These are phyloP conservation scores for Chrysolina americana DNA, from an alignment of 2,888 invertebrate species.

Conservation along the genomic window DNA sequence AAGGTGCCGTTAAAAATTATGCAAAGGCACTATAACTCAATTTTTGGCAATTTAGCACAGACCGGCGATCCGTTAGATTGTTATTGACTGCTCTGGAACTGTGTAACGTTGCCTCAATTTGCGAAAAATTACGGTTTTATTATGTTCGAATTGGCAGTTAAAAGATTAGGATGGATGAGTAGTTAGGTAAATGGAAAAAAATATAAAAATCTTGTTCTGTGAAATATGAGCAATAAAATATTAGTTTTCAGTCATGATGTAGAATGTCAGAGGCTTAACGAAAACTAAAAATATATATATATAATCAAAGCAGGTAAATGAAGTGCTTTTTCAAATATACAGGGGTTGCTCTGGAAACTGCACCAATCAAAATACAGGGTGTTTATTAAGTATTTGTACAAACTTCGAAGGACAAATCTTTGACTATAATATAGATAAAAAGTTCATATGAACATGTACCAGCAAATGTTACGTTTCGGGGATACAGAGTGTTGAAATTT, in stretches of 20 bases:
- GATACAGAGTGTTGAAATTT: no score
- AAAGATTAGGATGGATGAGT: not conserved
- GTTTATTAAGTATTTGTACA: no score
- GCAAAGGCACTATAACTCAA: slow-evolving; percentile 19
- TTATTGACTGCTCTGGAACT: slow-evolving; percentile 5
- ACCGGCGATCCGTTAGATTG: slow-evolving; percentile 8
- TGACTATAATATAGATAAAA: no score
- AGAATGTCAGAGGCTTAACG: no score
- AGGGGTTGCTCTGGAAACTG: no score
- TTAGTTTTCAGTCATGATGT: not conserved
- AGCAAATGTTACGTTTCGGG: no score
- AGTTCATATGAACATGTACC: no score
- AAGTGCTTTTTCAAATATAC: no score
- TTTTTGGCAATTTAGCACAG: slow-evolving; percentile 24
- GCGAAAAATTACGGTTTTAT: slow-evolving; percentile 26
- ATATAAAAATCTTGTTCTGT: not conserved
- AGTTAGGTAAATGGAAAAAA: slow-evolving; percentile 11
- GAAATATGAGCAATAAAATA: not conserved
- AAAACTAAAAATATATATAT: not conserved
- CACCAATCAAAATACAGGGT: no score
- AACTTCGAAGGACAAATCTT: no score
- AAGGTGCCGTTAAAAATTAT: slow-evolving; percentile 19
- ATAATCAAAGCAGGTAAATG: no score
- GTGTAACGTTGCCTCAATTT: slow-evolving; percentile 21
- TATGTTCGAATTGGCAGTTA: not conserved